Base-by-base conservation (phyloP, 2,888 invertebrate genomes). In the Cerastis leucographa region DNA sequence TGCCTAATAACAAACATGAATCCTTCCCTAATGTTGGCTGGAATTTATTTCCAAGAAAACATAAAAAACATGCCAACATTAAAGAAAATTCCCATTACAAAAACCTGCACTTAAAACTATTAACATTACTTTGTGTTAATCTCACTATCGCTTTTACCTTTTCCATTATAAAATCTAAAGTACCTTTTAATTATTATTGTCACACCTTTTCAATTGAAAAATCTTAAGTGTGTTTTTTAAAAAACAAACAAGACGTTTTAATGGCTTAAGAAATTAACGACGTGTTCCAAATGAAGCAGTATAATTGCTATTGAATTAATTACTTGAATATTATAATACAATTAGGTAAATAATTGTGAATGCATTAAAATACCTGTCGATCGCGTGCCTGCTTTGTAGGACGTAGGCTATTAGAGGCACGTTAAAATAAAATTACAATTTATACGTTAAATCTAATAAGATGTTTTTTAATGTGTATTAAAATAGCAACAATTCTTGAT, bases 301-400 rank as follows among this genome's bases (percentile, higher is more conserved):
- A 22, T 76, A 74, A 76, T 85, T 69, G 62, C 56, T 70, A 29
- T 46, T 49, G 49, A 69, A 72, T 73, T 74, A 76, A 80, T 76
- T 71, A 87, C 74, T 82, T 25, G 56, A 69, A 59, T 86, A 79
- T 86, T 78, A 71, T 71, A 77, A 74, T 64, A 78, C 76, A 64
- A 87, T 78, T 84, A 87, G 78, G 67, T 40, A 61, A 78, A 81
- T 79, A 80, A 85, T 79, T 49, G 76, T 59, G 66, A 79, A 67
- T 80, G 40, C 79, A 89, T 89, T 89, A 88, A 87, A 82, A 85
- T 86, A 83, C 82, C 78, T 66, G 81, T 86, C 82, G 76, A 84
- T 89, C 85, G 89, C 90, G 89, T 90, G 91, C 83, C 75, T 61
- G 69, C 59, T 69, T 89, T 89, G 86, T 90, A 84, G 88, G 84